A percentile compares a stretch with the other conserved stretches of the same genome.
Conservation (phyloP, 2,888 invertebrate species). For the Himalopsyche kuldschensis region DNA sequence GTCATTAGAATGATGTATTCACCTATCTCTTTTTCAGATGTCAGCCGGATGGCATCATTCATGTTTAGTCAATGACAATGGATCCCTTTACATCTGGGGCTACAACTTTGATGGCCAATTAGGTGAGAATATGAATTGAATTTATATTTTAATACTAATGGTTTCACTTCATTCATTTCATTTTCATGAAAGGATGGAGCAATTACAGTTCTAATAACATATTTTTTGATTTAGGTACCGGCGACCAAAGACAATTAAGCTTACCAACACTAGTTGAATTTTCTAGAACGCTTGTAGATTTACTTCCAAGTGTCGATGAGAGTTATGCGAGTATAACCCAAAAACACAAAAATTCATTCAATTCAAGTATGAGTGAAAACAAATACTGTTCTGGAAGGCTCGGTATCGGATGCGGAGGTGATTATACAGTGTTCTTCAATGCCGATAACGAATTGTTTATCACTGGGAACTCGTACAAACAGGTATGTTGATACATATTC, state of each 20-base stretch:
- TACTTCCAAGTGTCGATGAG: conserved; percentile 43
- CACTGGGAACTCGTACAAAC: conserved; percentile 73
- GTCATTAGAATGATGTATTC: too few relatives aligned
- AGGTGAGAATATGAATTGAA: conserved; percentile 51
- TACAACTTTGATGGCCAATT: conserved; percentile 89
- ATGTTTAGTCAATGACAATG: conserved; percentile 69
- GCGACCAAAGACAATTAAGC: conserved; percentile 63
- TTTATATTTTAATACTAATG: too few relatives aligned
- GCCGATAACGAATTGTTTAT: conserved; percentile 69
- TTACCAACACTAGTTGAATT: conserved; percentile 60
- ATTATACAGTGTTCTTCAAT: conserved; percentile 74
- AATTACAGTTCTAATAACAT: too few relatives aligned
- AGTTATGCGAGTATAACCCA: conserved; percentile 31
- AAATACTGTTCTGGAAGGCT: conserved; percentile 4
- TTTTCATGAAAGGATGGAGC: background rate
- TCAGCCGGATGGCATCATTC: conserved; percentile 85
- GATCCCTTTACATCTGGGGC: conserved; percentile 82
- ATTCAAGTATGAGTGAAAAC: conserved; percentile 10
- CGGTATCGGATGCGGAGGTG: conserved; percentile 70
- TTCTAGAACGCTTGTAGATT: conserved; percentile 29
- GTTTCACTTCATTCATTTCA: too few relatives aligned
- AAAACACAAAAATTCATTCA: conserved; percentile 11
- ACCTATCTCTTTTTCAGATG: conserved; percentile 45
- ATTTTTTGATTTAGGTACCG: conserved; percentile 53
- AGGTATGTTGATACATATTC: conserved; percentile 49